Base-by-base conservation (phyloP, 1,140 invertebrate species). In the Cherax destructor region DNA sequence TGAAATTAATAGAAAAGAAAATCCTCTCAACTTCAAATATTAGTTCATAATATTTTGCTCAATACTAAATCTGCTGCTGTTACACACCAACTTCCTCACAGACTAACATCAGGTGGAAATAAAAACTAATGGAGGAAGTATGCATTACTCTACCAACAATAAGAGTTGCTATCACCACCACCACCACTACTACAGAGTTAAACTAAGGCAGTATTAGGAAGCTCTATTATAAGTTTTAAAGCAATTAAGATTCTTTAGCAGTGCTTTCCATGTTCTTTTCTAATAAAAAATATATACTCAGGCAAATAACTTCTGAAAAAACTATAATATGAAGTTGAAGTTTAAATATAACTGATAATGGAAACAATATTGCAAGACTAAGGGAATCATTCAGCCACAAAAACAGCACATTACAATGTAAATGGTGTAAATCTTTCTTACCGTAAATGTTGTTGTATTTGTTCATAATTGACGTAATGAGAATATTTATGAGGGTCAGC, bases 391-490 rank as follows among this genome's bases (percentile, higher is more conserved):
- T 10, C 41, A 79, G 24, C 50, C 77, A 49, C 13, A 4, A 79
- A 9, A 83, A 21, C 24, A 56, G 21, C 50, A 52, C 56, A 61
- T 4, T 30, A 56, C 50, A 30, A 83, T n/a, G 16, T 18, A 16
- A 65, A 3, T 21, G 16, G 61, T 7, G 52, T 16, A 10, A 50
- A 77, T 7, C 9, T 77, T n/a, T 86, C 95, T 96, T 95, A 97
- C 96, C 96, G 97, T 88, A 97, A 94, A 94, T 97, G 97, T 93
- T 97, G 97, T 94, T 97, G 97, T 94, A 97, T 96, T 95, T 98
- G 97, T 94, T 97, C 96, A 93, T 97, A 97, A 94, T 98, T 98
- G 61, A 97, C 96, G 93, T 97, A 97, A 94, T 97, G 97, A 86
- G 96, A 97, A 94, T 97, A 95, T 93, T 96, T 96, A 94, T 96